phyloP scores from a whole-genome alignment of 2,113 vertebrate species.

The Uropsilus gracilis region DNA sequence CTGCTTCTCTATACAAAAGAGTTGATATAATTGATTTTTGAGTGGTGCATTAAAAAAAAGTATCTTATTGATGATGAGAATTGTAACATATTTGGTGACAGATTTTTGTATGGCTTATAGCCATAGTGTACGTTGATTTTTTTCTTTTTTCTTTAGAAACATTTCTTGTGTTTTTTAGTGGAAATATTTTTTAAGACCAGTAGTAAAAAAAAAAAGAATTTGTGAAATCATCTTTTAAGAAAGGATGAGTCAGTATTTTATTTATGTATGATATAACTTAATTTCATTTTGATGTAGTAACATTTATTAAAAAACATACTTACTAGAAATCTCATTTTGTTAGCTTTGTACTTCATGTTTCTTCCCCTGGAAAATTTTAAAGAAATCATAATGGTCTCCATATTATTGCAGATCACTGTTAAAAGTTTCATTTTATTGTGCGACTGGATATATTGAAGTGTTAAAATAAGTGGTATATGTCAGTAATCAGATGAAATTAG shows the following conservation, averaged over 20 bases:
- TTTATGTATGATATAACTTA: conserved; percentile 15
- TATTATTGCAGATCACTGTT: not conserved
- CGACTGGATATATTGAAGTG: not conserved
- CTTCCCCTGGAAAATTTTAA: conserved; percentile 23
- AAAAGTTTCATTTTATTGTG: conserved; percentile 35
- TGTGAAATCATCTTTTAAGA: conserved; percentile 55
- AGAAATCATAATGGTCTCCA: conserved; percentile 19
- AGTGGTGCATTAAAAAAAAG: conserved; percentile 80
- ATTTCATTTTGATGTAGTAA: conserved; percentile 42
- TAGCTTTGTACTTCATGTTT: conserved; percentile 33
- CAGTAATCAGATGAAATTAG: conserved; percentile 55
- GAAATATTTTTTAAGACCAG: conserved; percentile 66
- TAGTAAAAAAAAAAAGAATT: conserved; percentile 34
- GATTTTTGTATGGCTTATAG: conserved; percentile 79
- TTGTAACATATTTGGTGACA: conserved; percentile 85
- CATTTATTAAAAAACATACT: not conserved
- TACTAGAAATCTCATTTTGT: conserved; percentile 49
- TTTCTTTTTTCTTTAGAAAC: conserved; percentile 75
- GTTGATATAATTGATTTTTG: conserved; percentile 90
- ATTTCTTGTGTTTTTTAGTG: conserved; percentile 10
- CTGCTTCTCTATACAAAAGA: conserved; percentile 88
- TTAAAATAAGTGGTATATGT: conserved; percentile 6
- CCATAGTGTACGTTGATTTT: conserved; percentile 74
- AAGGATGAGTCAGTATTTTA: conserved; percentile 14
- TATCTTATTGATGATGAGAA: conserved; percentile 86